Evolutionary conservation across 2,888 invertebrate genomes (phyloP), one percentile per base, ranked within the genome.

Genomic region (Magallana nippona): DNA sequence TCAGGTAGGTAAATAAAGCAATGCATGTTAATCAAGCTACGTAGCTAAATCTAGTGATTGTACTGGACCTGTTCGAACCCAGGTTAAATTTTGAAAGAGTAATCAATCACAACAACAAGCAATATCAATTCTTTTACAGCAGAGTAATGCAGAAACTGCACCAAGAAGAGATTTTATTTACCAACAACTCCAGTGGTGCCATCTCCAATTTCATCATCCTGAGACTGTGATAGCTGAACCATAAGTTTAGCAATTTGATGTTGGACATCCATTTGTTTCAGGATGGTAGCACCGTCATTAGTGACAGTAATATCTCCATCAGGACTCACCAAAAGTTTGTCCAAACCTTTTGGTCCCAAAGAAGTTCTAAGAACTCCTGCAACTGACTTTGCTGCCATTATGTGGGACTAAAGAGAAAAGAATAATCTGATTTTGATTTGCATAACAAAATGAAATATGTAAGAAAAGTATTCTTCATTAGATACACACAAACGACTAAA

Each of bases 181-280:
- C 96, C 96, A 84, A 99, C 99, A 89, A 99, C 99, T 15, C 99
- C 99, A 11, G 99, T 99, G 0, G 99, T 99, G 79, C 99, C 99
- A 95, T 99, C 99, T 62, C 99, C 99, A 92, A 99, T 99, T 95
- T 99, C 99, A 95, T 99, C 98, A 94, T 99, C 99, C 94, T 99
- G 99, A 84, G 99, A 98, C 94, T 99, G 98, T 55, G 98, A 98
- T 85, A 99, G 95, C 94, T 99, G 98, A 44, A 99, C 99, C 96
- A 99, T 96, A 81, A 99, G 95, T 94, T 99, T 99, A 60, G 98
- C 99, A 90, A 99, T 98, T 95, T 99, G 97, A 94, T 99, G 99
- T 55, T 99, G 98, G 10, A 99, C 98, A 94, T 99, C 99, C 99
- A 99, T 99, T 95, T 98, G 96, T 95, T 98, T 98, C 89, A 99